Base-by-base conservation (phyloP, 2,888 invertebrate species). In the Sesia bembeciformis region DNA sequence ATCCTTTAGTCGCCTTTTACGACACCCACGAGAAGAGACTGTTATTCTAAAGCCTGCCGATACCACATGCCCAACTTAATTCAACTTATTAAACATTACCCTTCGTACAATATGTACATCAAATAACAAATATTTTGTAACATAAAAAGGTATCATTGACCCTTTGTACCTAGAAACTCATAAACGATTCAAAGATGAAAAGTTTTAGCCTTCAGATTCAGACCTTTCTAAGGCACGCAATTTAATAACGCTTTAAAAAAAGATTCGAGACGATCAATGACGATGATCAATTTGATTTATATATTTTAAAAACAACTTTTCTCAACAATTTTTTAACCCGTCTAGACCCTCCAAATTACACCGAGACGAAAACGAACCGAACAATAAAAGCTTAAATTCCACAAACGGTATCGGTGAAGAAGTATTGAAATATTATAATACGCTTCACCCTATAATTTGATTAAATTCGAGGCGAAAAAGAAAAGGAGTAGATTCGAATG, bases 361-460 rank as follows among this genome's bases (percentile, higher is more conserved):
- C 72, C 63, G 70, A 74, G 70, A 76, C 70, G 74, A 79, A 78
- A 79, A 78, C 72, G 78, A 84, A 83, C 80, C 78, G 66, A 78
- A 84, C 76, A 85, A 85, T 78, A 87, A 88, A 88, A 81, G 76
- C 66, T 49, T 74, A 70, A 87, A 85, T 86, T 83, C 86, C 84
- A 81, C 78, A 84, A 86, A 81, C 84, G 80, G 76, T 84, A 86
- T 80, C 81, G 78, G 77, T 74, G 69, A 70, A 77, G 78, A 76
- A 70, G 77, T 83, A 88, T 86, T 85, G 87, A 86, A 89, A 88
- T 87, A 87, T 88, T 89, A 87, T 84, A 88, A 88, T 81, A 80
- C 74, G 74, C 77, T 75, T 78, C 72, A 88, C 87, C 88, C 86
- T 88, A 87, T 89, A 89, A 89, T 89, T 89, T 89, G 84, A 88